Conservation (phyloP, 2,797 vertebrate species). For the Threskiornis aethiopicus region DNA sequence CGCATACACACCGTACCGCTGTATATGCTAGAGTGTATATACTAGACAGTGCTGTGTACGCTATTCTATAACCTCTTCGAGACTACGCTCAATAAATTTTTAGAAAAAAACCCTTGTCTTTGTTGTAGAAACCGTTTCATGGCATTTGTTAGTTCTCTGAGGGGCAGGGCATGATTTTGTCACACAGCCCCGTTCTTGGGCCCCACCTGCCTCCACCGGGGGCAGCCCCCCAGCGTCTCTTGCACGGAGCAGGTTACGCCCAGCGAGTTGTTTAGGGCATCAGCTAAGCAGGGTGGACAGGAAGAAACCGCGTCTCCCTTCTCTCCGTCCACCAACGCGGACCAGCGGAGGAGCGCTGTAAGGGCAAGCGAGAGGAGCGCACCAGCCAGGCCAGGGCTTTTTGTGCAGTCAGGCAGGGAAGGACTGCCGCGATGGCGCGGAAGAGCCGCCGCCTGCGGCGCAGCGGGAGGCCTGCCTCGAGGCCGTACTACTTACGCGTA, state of each 20-base stretch:
- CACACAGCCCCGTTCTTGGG: neutral
- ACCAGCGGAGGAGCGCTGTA: neutral
- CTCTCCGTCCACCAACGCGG: neutral
- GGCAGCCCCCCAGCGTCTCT: rapidly evolving
- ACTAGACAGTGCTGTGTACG: neutral
- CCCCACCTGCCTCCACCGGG: rapidly evolving
- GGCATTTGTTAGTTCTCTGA: rapidly evolving
- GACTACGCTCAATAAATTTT: slow-evolving; percentile 65
- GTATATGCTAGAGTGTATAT: neutral
- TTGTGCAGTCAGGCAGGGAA: rapidly evolving
- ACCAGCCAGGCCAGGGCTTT: rapidly evolving
- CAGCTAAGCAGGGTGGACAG: neutral
- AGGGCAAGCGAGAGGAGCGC: neutral
- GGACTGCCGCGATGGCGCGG: rapidly evolving
- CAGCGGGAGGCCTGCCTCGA: neutral
- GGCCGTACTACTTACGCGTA: neutral
- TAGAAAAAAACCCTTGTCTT: neutral
- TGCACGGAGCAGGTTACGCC: neutral
- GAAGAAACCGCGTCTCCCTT: rapidly evolving
- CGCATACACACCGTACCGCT: neutral
- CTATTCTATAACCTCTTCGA: slow-evolving; percentile 2
- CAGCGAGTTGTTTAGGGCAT: neutral
- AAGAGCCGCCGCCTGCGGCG: neutral
- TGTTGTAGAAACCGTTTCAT: neutral
- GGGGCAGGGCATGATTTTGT: neutral